phyloP scores from a whole-genome alignment of 2,888 invertebrate genomes.

The Hoplodrina ambigua region DNA sequence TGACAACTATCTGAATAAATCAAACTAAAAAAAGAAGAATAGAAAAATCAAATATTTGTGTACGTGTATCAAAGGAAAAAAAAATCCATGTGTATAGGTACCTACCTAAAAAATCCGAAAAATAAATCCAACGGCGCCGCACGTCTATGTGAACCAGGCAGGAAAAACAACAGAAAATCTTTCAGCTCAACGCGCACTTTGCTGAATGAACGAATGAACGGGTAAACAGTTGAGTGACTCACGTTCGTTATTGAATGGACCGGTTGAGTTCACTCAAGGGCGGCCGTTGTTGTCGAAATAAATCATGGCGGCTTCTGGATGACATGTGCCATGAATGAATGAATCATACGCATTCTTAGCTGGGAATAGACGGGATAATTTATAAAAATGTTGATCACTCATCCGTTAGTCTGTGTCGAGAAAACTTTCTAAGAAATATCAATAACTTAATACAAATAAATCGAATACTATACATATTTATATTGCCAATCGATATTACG shows the following conservation, averaged over 20 bases:
- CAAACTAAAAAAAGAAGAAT: too few species aligned
- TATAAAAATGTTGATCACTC: constrained; percentile 21
- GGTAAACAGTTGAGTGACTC: constrained; percentile 63
- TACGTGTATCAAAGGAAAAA: neutral
- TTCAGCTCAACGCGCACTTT: constrained; percentile 45
- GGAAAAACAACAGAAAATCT: constrained; percentile 53
- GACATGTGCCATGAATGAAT: constrained; percentile 61
- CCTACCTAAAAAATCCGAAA: constrained; percentile 10
- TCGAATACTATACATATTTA: neutral
- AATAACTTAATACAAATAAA: neutral
- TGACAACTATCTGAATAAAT: too few species aligned
- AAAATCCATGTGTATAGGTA: neutral
- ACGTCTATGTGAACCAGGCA: constrained; percentile 41
- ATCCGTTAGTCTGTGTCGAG: neutral
- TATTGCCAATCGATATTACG: too few species aligned
- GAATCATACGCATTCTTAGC: constrained; percentile 53
- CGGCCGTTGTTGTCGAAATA: constrained; percentile 55
- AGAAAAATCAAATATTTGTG: neutral
- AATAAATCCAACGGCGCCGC: constrained; percentile 13
- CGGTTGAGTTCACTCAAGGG: constrained; percentile 60
- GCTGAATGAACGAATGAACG: constrained; percentile 62
- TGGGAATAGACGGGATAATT: constrained; percentile 10
- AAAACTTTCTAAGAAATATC: neutral
- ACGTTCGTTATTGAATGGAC: constrained; percentile 63
- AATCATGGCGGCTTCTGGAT: constrained; percentile 50